Base-by-base conservation (phyloP, 2,888 invertebrate genomes). In the Chirona hameri region DNA sequence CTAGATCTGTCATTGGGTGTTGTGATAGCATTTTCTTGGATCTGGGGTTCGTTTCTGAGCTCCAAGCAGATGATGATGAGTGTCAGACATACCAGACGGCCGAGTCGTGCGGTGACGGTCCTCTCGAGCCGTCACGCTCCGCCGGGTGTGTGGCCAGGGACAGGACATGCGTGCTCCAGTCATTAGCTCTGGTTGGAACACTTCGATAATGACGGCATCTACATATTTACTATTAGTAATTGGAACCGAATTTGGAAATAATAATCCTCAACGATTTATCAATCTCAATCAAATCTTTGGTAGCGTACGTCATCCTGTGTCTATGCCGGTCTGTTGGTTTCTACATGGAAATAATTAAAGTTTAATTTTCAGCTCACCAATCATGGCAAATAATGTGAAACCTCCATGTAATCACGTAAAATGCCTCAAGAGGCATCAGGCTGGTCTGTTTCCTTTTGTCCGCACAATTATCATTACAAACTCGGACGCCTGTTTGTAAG, bases 381-480 rank as follows among this genome's bases (percentile, higher is more conserved):
- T 72, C 29, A 72, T 31, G 72, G 72, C 72, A 31, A 72, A 72
- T 72, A 29, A 72, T 72, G 72, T 72, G 31, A 72, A 72, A 72
- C 72, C 29, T 72, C 31, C 72, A 27, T 9, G 72, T 72, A 72
- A 72, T 72, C 72, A 24, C 15, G 12, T 31, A 9, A 31, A 31
- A 72, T 72, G 18, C 72, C 9, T 15, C 72, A 72, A 31, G 72
- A 72, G 72, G 31, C 72, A 72, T 31, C 69, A 31, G 31, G 31
- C 72, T 31, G 31, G 27, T 72, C 72, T 72, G 72, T 72, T 72
- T 72, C 72, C 72, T 72, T 31, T 72, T 72, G 72, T 72, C 31
- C 15, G 72, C 72, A 31, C 72, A 72, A 72, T 72, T 72, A 72
- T 72, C 72, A 72, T 72, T 72, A 72, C 72, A 72, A 72, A 72